These are phyloP conservation scores for Hylyphantes graminicola DNA, from an alignment of 1,140 invertebrate genomes.

Conservation along the genomic window DNA sequence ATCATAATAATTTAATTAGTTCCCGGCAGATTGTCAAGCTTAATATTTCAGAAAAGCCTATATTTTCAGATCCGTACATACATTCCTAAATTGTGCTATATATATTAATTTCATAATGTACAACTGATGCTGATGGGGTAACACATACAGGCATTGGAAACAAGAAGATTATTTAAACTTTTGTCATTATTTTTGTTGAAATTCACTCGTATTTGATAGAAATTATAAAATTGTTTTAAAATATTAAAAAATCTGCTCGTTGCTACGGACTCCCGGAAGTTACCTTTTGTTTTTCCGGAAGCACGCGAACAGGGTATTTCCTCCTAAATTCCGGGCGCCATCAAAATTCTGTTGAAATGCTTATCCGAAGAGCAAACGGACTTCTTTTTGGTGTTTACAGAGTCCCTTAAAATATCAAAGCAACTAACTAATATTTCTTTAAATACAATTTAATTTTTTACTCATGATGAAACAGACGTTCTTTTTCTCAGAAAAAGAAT, in stretches of 20 bases:
- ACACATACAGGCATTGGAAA: not conserved
- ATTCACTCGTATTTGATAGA: too few species aligned
- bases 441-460: too few species aligned
- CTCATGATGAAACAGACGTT: too few species aligned
- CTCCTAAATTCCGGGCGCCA: constrained; percentile 44
- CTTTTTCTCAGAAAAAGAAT: too few species aligned
- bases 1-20: too few species aligned
- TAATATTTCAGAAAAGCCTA: not conserved
- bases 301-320: constrained; percentile 57
- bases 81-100: not conserved
- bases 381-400: too few species aligned
- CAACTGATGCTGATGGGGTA: not conserved
- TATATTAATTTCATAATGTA: not conserved
- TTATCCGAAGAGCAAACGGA: constrained; percentile 19
- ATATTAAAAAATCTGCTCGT: constrained; percentile 20
- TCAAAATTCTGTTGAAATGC: constrained; percentile 26
- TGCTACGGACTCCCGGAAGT: constrained; percentile 53
- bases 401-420: too few species aligned
- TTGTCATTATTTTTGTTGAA: too few species aligned
- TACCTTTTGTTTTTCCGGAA: constrained; percentile 60
- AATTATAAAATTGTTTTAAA: not conserved
- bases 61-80: not conserved
- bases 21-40: too few species aligned
- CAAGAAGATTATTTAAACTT: too few species aligned
- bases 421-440: too few species aligned